phyloP scores from a whole-genome alignment of 2,113 vertebrate genomes.

The Cygnus atratus region DNA sequence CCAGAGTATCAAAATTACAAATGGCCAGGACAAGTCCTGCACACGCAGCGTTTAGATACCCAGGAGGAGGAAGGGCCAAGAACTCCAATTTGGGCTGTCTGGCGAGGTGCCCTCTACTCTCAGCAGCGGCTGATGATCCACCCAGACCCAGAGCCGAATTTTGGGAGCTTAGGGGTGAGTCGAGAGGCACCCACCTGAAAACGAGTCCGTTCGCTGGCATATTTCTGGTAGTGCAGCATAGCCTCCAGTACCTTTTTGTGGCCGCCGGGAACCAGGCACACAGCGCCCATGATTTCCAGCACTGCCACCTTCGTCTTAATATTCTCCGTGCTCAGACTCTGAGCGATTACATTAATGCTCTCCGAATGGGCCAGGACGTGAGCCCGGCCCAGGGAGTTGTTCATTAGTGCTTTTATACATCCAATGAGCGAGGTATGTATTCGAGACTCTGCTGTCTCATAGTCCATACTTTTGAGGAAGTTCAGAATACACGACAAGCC shows the following conservation, averaged over 20 bases:
- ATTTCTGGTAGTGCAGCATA: conserved; percentile 98
- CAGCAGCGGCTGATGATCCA: neutral
- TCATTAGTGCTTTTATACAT: conserved; percentile 99
- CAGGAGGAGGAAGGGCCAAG: neutral
- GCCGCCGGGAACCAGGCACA: conserved; percentile 96
- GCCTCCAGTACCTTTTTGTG: conserved; percentile 96
- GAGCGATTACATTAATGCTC: conserved; percentile 98
- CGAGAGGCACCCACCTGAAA: conserved; percentile 87
- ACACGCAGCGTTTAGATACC: rapidly evolving
- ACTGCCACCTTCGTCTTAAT: conserved; percentile 98
- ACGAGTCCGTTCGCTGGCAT: conserved; percentile 92
- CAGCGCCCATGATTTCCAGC: conserved; percentile 98
- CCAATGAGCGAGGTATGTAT: conserved; percentile 99
- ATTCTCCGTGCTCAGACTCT: conserved; percentile 97
- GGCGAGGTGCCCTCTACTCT: neutral
- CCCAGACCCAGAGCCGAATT: neutral
- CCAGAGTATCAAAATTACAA: neutral
- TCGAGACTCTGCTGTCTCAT: conserved; percentile 95
- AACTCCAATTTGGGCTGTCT: neutral
- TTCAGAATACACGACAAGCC: conserved; percentile 96
- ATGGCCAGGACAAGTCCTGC: neutral
- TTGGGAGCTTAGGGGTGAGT: rapidly evolving
- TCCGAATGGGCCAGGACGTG: conserved; percentile 95
- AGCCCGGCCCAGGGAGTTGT: conserved; percentile 97
- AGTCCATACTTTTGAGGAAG: conserved; percentile 99